These are phyloP conservation scores for Graphium colonna DNA, from an alignment of 2,888 invertebrate genomes.

Conservation along the genomic window DNA sequence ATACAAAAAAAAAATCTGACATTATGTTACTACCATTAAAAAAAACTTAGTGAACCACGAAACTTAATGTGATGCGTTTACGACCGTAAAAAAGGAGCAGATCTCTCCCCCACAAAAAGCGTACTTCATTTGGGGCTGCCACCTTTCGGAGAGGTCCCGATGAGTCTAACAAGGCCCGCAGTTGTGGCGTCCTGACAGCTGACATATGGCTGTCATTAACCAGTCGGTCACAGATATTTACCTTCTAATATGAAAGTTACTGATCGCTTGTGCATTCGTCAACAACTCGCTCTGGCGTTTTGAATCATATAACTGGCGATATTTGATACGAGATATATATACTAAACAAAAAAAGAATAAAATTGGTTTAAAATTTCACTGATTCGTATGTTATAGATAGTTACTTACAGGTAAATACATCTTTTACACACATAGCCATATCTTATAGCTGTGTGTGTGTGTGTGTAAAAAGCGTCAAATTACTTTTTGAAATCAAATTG, in stretches of 20 bases:
- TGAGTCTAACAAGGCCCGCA: slow-evolving; percentile 70
- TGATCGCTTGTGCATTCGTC: slow-evolving; percentile 29
- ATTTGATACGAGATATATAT: no score
- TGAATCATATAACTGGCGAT: no score
- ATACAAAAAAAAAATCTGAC: no score
- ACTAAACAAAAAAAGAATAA: no score
- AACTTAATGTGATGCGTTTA: slow-evolving; percentile 46
- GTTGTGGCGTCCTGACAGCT: slow-evolving; percentile 76
- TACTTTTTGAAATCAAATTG: no score
- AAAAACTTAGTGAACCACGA: slow-evolving; percentile 22
- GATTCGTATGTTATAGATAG: no score
- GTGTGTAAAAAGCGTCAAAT: no score
- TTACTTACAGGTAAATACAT: no score
- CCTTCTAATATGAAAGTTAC: slow-evolving; percentile 46
- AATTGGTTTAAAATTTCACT: no score
- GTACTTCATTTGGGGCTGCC: slow-evolving; percentile 62
- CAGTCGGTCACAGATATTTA: slow-evolving; percentile 63
- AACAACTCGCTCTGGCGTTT: slow-evolving; percentile 3
- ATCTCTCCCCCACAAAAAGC: slow-evolving; percentile 59
- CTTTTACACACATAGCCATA: no score
- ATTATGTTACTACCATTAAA: no score
- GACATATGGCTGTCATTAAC: slow-evolving; percentile 76
- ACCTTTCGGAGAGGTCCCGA: slow-evolving; percentile 58
- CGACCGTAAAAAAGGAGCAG: slow-evolving; percentile 53
- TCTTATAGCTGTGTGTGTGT: no score